Base-by-base conservation (phyloP, 2,888 invertebrate species). In the Cancer borealis region DNA sequence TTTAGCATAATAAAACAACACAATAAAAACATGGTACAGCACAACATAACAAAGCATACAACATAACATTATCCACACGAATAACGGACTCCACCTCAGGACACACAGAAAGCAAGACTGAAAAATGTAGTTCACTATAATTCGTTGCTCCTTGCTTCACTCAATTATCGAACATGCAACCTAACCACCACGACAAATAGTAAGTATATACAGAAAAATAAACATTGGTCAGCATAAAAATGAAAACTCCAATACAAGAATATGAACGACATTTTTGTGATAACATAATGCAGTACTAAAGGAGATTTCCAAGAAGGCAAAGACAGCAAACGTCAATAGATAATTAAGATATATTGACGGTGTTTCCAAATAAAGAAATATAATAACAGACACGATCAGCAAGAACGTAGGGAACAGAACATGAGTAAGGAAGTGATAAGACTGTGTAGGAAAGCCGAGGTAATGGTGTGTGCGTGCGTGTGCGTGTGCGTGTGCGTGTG, bases 141-240 rank as follows among this genome's bases (percentile, higher is more conserved):
- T n/a, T 79, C 79, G 12, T 26, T 79, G 79, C 79, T 79, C 26
- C 12, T 26, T 79, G 30, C 79, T 79, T 6, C 30, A 26, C 79
- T 79, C 79, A 30, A 26, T 79, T 79, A 79, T 79, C 79, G 79
- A 79, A 30, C 79, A 79, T 14, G 79, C 26, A 10, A 73, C 73
- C 6, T 14, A 26, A 79, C 12, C 10, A 79, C 79, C 30, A 12
- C 79, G 14, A 30, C 79, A 79, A 79, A 79, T 79, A 30, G 79
- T 79, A 79, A 79, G 79, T 30, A 79, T 79, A 79, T 14, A 79
- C 79, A 66, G 3, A 66, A 66, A 66, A 66, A 66, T 66, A 66
- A n/a, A 66, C 66, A 66, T 66, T 0, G 66, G 66, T 66, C 66
- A 66, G 21, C n/a, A 3, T 4, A 66, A 66, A 6, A n/a, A 21